Conservation (phyloP, 2,113 vertebrate species). For the Garra rufa region DNA sequence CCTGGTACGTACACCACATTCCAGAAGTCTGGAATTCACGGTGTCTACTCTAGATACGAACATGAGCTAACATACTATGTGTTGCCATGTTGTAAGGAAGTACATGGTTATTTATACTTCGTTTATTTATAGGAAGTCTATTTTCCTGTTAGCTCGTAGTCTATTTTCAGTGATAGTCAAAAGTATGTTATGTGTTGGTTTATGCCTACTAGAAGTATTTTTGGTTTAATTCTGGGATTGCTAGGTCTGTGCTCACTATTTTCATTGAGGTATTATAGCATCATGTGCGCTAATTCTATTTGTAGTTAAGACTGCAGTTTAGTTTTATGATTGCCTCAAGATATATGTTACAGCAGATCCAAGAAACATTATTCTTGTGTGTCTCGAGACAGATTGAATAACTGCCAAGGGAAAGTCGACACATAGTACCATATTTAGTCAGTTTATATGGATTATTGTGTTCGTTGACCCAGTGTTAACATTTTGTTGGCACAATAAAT, state of each 20-base stretch:
- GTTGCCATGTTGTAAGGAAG: slow-evolving; percentile 41
- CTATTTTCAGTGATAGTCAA: not conserved
- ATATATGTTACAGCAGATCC: not conserved
- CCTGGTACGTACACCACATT: slow-evolving; percentile 77
- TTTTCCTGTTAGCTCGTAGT: not conserved
- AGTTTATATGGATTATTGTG: slow-evolving; percentile 53
- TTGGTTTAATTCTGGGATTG: not conserved
- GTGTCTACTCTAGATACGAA: slow-evolving; percentile 22
- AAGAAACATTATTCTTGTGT: not conserved
- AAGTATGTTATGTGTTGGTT: not conserved
- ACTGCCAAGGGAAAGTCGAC: slow-evolving; percentile 65
- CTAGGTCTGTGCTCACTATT: not conserved
- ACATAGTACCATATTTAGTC: slow-evolving; percentile 62
- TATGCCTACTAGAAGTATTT: not conserved
- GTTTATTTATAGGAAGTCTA: not conserved
- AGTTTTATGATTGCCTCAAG: not conserved
- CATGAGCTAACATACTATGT: slow-evolving; percentile 32
- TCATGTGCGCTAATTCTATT: not conserved
- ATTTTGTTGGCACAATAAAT: slow-evolving; percentile 60
- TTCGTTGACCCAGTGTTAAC: slow-evolving; percentile 64
- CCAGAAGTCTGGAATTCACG: slow-evolving; percentile 29
- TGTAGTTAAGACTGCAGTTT: not conserved
- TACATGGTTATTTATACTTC: slow-evolving; percentile 1
- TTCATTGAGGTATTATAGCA: not conserved
- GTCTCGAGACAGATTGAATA: slow-evolving; percentile 48